Evolutionary conservation across 2,113 vertebrate genomes (phyloP).

Genomic region (Odocoileus virginianus): DNA sequence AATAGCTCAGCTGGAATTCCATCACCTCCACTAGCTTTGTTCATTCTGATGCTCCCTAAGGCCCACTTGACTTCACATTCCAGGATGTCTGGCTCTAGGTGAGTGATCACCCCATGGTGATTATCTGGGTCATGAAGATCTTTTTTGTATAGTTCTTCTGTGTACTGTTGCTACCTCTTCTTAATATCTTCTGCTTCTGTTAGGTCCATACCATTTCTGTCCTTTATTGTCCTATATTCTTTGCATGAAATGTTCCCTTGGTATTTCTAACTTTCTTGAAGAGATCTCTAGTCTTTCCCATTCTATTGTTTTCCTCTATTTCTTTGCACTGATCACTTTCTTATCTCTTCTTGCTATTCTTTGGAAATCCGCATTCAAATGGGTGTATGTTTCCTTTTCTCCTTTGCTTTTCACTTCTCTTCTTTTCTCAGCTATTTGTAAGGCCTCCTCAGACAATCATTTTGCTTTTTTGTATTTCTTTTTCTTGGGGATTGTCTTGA

Average conservation of each 20-base stretch:
- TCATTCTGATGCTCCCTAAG: neutral
- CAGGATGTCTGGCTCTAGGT: neutral
- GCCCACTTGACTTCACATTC: neutral
- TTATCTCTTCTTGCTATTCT: neutral
- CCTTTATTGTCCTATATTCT: neutral
- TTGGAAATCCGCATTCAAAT: neutral
- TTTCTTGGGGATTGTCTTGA: neutral
- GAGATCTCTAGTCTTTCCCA: neutral
- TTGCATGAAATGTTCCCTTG: neutral
- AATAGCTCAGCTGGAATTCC: neutral
- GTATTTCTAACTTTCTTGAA: neutral
- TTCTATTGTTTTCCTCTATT: neutral
- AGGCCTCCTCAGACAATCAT: neutral
- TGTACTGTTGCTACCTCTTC: neutral
- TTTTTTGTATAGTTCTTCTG: neutral
- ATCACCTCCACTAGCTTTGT: neutral
- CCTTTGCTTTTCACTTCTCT: neutral
- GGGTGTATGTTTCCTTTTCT: neutral
- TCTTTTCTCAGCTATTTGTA: neutral
- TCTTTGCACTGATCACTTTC: neutral
- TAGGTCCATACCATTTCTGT: neutral
- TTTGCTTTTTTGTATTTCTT: neutral
- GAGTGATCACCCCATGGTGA: neutral
- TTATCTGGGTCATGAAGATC: neutral
- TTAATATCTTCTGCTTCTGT: neutral